Base-by-base conservation (phyloP, 2,797 vertebrate genomes). In the Percopsis omiscomaycus region DNA sequence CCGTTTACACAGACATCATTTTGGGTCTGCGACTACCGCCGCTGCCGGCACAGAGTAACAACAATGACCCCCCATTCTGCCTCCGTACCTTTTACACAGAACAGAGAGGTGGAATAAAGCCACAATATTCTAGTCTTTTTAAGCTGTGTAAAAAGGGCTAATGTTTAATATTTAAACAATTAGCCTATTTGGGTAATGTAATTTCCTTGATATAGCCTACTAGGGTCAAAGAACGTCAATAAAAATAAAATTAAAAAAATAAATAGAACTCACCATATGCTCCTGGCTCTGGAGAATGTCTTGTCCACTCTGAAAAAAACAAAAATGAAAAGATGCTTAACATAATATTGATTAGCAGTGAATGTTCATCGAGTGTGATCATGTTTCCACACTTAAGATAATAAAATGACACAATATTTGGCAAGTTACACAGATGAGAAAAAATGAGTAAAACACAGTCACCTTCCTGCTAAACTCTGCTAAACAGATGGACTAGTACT, bases 241-340 rank as follows among this genome's bases (percentile, higher is more conserved):
- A 44, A 57, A 37, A 30, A 42, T 32, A 37, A 55, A 45, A 45
- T 37, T 29, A 32, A 32, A 64, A 64, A 32, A 1, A 13, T 2
- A 13, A 13, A 10, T 45, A 53, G 49, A 53, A 90, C 92, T 92
- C 78, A 93, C 93, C 91, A 93, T 66, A 82, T 55, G 71, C 88
- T 89, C 78, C 92, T 89, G 75, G 91, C 84, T 77, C 87, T 93
- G 79, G 91, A 84, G 78, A 94, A 93, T 14, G 91, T 90, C 87
- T 92, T 93, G 85, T 94, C 93, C 75, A 93, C 91, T 71, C 93
- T 93, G 78, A 57, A 87, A 89, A 68, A 50, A 77, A 16, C 13
- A 60, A 14, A 68, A 12, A 74, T 1, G 79, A 4, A 60, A 13
- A n/a, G 12, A 46, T 3, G 48, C 10, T 44, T 44, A 50, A 12